Base-by-base conservation (phyloP, 30 jellyfish, hydroid and myxozoan genomes). In the Cassiopea andromeda region DNA sequence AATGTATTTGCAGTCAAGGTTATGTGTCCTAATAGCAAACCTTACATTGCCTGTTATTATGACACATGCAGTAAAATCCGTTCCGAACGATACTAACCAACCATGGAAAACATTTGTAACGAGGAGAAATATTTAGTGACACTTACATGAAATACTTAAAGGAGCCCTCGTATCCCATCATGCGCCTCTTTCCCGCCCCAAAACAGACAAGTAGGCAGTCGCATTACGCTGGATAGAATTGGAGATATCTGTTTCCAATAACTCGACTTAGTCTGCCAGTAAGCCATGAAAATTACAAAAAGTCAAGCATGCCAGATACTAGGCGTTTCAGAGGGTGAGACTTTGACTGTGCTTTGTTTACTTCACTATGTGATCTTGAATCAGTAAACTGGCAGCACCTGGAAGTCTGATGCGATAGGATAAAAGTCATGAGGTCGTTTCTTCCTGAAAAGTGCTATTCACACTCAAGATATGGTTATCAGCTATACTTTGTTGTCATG, bases 301-400 rank as follows among this genome's bases (percentile, higher is more conserved):
- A 79, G 81, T 45, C 92, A 93, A 81, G 98, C 98, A 44, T 93
- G 92, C 66, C 80, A 85, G 78, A 89, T 93, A 59, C 91, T 93
- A 27, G 97, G 97, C 47, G 98, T 93, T 27, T 59, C 91, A 47
- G 98, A 88, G 87, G 98, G 98, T 93, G 80, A 77, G 89, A 87
- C 18, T 43, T 7, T 77, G 1, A 15, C 74, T 19, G 49, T 70
- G 57, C 79, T 70, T 70, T 1, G 14, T 43, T 16, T 70, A 7
- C 5, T 70, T 70, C 10, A 70, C n/a, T 64, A 17, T 5, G 8
- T 17, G 73, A 64, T 64, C 43, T 64, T 64, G 19, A 64, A 64
- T 27, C 19, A 64, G 15, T 64, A 27, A 9, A 13, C 73, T 16
- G 27, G 73, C 73, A 64, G 43, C 73, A 64, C 73, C 73, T 64